Conservation (phyloP, 2,113 vertebrate genomes). For the Megaceryle maxima region DNA sequence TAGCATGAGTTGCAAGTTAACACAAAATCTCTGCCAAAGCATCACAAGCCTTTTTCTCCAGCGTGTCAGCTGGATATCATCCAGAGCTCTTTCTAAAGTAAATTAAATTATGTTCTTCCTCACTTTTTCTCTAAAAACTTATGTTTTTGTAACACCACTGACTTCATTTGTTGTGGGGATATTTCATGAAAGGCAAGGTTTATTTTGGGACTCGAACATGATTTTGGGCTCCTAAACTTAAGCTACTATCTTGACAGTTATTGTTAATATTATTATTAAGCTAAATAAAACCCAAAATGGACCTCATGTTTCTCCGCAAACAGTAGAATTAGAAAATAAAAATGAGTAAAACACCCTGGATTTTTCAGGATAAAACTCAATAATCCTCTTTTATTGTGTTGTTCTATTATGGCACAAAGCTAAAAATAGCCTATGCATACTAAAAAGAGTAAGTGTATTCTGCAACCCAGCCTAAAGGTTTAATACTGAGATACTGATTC, state of each 20-base stretch:
- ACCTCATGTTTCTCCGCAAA: not conserved
- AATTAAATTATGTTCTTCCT: not conserved
- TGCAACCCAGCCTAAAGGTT: constrained; percentile 22
- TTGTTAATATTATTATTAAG: not conserved
- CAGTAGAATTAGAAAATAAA: not conserved
- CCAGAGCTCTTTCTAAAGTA: not conserved
- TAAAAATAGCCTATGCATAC: not conserved
- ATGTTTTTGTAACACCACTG: not conserved
- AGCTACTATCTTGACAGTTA: not conserved
- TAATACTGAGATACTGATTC: not conserved
- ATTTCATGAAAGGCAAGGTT: not conserved
- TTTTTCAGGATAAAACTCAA: not conserved
- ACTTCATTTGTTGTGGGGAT: not conserved
- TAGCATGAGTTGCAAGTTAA: not conserved
- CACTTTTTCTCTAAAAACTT: not conserved
- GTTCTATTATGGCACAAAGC: not conserved
- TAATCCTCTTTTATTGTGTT: not conserved
- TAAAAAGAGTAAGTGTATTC: not conserved
- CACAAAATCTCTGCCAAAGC: not conserved
- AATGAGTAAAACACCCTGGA: not conserved
- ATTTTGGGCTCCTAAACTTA: not conserved
- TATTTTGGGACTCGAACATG: not conserved
- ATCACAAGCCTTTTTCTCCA: not conserved
- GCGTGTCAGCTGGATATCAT: not conserved
- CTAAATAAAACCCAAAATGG: not conserved